phyloP scores from a whole-genome alignment of 2,888 invertebrate species.

The Dorcus hopei region DNA sequence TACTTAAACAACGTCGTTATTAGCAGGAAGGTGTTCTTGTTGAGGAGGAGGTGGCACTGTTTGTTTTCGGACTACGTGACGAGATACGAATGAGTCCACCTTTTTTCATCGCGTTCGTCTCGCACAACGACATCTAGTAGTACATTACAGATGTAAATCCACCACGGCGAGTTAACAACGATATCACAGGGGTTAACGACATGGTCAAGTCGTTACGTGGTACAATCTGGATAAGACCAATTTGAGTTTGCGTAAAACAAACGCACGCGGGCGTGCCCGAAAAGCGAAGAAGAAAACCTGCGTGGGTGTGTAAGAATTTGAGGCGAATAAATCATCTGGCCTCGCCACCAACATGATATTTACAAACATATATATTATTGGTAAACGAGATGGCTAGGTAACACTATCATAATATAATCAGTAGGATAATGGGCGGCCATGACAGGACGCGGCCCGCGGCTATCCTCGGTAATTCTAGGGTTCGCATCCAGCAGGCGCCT shows the following conservation, averaged over 20 bases:
- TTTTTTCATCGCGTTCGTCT: no score
- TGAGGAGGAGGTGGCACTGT: conserved; percentile 9
- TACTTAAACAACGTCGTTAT: conserved; percentile 42
- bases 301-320: conserved; percentile 1
- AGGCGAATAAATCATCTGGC: background rate
- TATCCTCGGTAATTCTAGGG: conserved; percentile 40
- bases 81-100: background rate
- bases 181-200: no score
- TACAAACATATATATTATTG: conserved; percentile 34
- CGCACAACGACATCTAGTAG: no score
- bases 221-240: no score
- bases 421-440: conserved; percentile 34
- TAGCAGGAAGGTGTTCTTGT: conserved; percentile 5
- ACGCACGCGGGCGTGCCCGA: no score
- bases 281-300: background rate
- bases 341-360: conserved; percentile 42
- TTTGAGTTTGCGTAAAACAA: background rate
- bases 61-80: conserved; percentile 2
- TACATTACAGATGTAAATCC: no score
- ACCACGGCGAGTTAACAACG: no score
- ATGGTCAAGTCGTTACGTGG: no score
- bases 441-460: conserved; percentile 41
- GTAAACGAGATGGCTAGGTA: conserved; percentile 26
- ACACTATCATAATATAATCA: conserved; percentile 30
- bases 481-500: conserved; percentile 42